phyloP scores from a whole-genome alignment of 2,797 vertebrate species.

The Xerus rutilus region DNA sequence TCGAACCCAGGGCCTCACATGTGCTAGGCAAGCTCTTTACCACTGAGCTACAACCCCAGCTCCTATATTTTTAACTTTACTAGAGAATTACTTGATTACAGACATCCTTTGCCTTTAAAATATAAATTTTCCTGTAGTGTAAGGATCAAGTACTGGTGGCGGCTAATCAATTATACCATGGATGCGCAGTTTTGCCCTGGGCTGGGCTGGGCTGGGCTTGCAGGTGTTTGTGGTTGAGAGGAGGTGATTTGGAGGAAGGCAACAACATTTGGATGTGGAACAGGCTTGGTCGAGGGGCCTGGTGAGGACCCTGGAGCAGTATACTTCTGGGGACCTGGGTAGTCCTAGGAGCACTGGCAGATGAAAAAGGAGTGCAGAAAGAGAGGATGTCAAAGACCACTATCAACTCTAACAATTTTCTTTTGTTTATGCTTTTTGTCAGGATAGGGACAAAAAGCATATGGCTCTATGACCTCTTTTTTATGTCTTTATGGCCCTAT shows the following conservation, averaged over 20 bases:
- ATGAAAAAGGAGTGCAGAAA: neutral
- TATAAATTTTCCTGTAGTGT: neutral
- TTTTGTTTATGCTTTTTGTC: neutral
- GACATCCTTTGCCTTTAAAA: conserved; percentile 17
- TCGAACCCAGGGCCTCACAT: no score
- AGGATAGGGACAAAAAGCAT: neutral
- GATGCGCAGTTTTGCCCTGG: no score
- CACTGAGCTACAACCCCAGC: no score
- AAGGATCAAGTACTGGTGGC: neutral
- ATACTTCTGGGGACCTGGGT: neutral
- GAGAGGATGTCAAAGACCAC: neutral
- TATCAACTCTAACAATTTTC: neutral
- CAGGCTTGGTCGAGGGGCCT: neutral
- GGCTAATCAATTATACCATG: neutral
- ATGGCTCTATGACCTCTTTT: neutral
- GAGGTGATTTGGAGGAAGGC: neutral
- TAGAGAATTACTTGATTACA: neutral
- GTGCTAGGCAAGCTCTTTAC: no score
- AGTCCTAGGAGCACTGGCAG: neutral
- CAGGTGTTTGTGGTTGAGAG: neutral
- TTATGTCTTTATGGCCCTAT: neutral
- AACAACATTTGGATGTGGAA: neutral
- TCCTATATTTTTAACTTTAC: neutral
- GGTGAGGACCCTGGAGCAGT: neutral
- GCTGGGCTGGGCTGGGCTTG: neutral